Evolutionary conservation across 2,888 invertebrate genomes (phyloP), one percentile per base, ranked within the genome.

Genomic region (Parapristionchus giblindavisi): DNA sequence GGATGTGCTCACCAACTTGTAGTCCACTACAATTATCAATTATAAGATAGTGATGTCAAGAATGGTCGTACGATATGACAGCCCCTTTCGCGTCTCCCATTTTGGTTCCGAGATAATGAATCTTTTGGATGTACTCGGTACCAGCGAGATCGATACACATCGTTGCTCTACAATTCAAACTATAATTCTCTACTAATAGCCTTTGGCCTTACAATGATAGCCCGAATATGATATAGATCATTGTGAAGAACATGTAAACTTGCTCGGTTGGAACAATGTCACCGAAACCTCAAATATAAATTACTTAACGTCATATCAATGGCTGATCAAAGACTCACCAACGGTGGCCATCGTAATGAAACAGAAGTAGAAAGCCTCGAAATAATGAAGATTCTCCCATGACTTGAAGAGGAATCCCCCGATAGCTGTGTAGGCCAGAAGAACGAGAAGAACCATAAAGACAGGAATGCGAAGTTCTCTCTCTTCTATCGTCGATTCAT

Each of bases 341-440:
- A 87, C 84, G 48, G 87, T 87, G n/a, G 87, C 87, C 86, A 87
- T 87, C 38, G 87, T 88, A 54, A 87, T 87, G 76, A 87, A 88
- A 77, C 87, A 87, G 75, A 87, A 87, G 76, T 87, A 88, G 75
- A 88, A 88, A 3, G 86, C 88, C 73, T 87, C 88, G 70, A 85
- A 82, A 74, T 86, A 86, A 24, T 81, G 77, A 78, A 87, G 81
- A 54, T 84, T 84, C 77, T 86, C 86, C 85, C 85, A 85, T 3
- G 82, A 79, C 78, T 83, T 81, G 77, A 87, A 88, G 21, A 88
- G 77, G 29, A 87, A 81, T 34, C 86, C 87, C 21, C 87, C 87
- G 27, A 87, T 81, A 3, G 86, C 87, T 2, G 87, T 88, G 43
- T 43, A 43, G 11, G 82, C 80, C 3, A 87, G 75, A 8, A 87